Evolutionary conservation across 2,113 vertebrate species (phyloP), one percentile per base, ranked within the genome.

Genomic region (Callionymus lyra): DNA sequence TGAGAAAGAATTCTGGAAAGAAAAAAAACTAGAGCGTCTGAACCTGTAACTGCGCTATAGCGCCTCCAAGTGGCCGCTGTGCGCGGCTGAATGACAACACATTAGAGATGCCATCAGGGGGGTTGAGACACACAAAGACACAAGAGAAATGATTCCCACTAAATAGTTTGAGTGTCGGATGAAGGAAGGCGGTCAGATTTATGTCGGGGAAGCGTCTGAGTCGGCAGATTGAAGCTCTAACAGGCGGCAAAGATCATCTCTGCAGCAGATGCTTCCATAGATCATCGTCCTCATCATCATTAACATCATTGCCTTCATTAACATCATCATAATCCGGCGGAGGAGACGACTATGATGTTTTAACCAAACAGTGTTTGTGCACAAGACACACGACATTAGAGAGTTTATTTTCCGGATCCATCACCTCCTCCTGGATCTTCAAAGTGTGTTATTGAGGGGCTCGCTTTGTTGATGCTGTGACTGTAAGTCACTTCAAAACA

Each of bases 21-120:
- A 52, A 67, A 64, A 42, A 2, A 10, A 34, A 37, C 15, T 31
- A 12, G 41, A 38, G 32, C 21, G 40, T n/a, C n/a, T n/a, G n/a
- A n/a, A n/a, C n/a, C 34, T 76, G 58, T 36, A 52, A 59, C 45
- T 79, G 66, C 47, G 56, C 64, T 39, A 12, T 70, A 79, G 76
- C 70, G 33, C 81, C 79, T 72, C 77, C 79, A 76, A 66, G 79
- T 80, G 82, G 71, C 12, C 34, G 44, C 18, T 41, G 49, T 9
- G 6, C 34, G 52, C 1, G 56, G 53, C 46, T 62, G 36, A 43
- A 10, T 37, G 3, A 38, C 8, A 10, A 1, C 17, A 46, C 16
- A 40, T 10, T 12, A 40, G 5, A 50, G 18, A 34, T 31, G 35
- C 41, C 57, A 21, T 47, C 44, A 34, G 12, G 35, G n/a, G 53